Evolutionary conservation across 92 coral and sea anemone genomes (phyloP), one percentile per base, ranked within the genome.

Genomic region (Epizoanthus stellaris): DNA sequence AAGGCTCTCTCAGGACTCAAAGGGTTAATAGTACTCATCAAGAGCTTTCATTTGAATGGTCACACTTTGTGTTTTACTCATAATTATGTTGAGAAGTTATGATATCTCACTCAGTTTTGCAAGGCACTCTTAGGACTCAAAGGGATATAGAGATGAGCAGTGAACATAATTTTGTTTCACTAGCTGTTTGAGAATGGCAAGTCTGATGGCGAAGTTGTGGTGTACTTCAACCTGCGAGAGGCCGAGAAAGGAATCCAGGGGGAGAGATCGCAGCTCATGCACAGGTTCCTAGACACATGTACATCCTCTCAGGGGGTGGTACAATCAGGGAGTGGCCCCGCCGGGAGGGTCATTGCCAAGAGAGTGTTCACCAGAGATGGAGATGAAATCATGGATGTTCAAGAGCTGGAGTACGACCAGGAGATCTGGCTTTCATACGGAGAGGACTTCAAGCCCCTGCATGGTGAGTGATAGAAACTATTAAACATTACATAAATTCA

Each of bases 401-500:
- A 90, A 58, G 95, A 90, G 68, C 85, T 96, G 86, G 84, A 85
- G 52, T 94, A 93, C 80, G 98, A 94, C 70, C 96, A 96, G 77
- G 94, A 91, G 61, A 92, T 96, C 58, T 96, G 98, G 98, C 66
- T 96, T 87, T 96, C 98, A 3, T 96, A 94, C 88, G 98, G 98
- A 73, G 98, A 96, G 72, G 94, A 94, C 43, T 96, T 94, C 80
- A 94, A 89, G 67, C 93, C 91, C 19, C 92, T 89, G 3, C 92
- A 89, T 73, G 91, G 98, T 94, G 64, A 77, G 91, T 85, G 15
- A 52, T 12, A 67, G 8, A 2, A 12, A 67, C 15, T 65, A 2
- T 67, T 52, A 30, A 30, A 30, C 0, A 1, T 0, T 30, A 30
- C 36, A 30, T 30, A 30, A 30, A 30, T 30, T 30, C 36, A 30